These are phyloP conservation scores for Petrolisthes cinctipes DNA, from an alignment of 2,888 invertebrate species.

Conservation along the genomic window DNA sequence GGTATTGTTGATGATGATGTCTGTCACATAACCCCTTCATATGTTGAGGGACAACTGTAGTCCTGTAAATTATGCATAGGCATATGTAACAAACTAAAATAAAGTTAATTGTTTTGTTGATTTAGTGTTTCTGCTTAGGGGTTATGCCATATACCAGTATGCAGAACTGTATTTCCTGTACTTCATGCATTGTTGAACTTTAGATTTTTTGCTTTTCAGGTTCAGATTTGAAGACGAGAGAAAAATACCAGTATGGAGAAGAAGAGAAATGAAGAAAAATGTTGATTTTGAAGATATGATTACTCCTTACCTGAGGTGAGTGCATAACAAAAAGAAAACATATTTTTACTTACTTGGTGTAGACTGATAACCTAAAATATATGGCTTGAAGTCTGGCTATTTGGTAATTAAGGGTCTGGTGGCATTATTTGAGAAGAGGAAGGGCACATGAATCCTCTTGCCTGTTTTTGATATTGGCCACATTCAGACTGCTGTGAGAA, in stretches of 20 bases:
- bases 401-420: too few species aligned
- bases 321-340: not conserved
- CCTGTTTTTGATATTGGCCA: too few species aligned
- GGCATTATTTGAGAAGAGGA: too few species aligned
- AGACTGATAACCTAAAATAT: not conserved
- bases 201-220: slow-evolving; percentile 31
- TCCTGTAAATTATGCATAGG: too few species aligned
- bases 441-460: too few species aligned
- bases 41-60: too few species aligned
- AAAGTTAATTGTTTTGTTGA: not conserved
- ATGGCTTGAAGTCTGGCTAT: not conserved
- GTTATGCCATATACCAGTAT: not conserved
- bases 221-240: slow-evolving; percentile 43
- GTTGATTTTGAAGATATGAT: slow-evolving; percentile 70
- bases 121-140: too few species aligned
- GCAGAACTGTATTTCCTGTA: not conserved
- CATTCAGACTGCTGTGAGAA: too few species aligned
- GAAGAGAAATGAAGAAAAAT: slow-evolving; percentile 67
- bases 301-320: slow-evolving; percentile 69
- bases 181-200: not conserved
- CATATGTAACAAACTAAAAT: not conserved
- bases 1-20: too few species aligned
- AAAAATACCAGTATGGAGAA: slow-evolving; percentile 65
- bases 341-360: not conserved
- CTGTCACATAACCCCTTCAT: too few species aligned